These are phyloP conservation scores for Fulica atra DNA, from an alignment of 2,113 vertebrate genomes.

Conservation along the genomic window DNA sequence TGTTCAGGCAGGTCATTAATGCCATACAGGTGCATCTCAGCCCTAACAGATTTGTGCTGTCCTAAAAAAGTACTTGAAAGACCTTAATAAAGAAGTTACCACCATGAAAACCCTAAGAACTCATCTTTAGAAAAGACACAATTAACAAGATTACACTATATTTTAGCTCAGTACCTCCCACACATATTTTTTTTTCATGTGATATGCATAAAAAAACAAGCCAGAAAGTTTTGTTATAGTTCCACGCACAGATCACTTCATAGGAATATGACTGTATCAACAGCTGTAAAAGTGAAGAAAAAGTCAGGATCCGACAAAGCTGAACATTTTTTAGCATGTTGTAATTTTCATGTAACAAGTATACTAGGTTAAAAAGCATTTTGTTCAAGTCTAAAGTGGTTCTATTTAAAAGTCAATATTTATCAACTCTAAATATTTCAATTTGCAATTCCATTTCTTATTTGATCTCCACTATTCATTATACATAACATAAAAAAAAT, in stretches of 20 bases:
- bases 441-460: constrained; percentile 46
- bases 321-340: background rate
- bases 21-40: background rate
- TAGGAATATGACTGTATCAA: background rate
- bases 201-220: background rate
- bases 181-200: background rate
- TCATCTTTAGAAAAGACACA: background rate
- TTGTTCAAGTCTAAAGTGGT: constrained; percentile 8
- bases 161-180: constrained; percentile 9
- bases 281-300: background rate
- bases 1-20: background rate
- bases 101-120: background rate
- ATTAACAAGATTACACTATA: background rate
- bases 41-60: background rate
- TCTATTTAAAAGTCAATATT: constrained; percentile 49
- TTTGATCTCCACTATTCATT: constrained; percentile 36
- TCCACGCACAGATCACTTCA: background rate
- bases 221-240: background rate
- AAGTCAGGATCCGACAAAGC: background rate
- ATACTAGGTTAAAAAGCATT: background rate
- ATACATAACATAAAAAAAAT: constrained; percentile 5
- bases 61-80: background rate
- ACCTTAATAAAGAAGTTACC: background rate
- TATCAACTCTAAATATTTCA: constrained; percentile 28
- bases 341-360: background rate